Evolutionary conservation across 2,113 vertebrate species (phyloP).

Genomic region (Scomber scombrus): DNA sequence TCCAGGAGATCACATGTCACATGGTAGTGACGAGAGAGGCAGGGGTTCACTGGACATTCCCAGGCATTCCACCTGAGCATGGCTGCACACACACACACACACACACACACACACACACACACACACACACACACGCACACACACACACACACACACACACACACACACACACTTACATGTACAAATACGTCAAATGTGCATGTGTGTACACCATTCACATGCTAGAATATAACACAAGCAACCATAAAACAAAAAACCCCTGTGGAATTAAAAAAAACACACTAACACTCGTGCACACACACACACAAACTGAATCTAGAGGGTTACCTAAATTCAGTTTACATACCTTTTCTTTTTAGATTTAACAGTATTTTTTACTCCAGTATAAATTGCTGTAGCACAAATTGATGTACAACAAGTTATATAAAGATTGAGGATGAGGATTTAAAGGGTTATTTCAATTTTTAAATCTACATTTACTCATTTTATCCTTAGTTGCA

Average conservation of each 20-base stretch:
- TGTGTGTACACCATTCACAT: not conserved
- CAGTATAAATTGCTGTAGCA: too few relatives aligned
- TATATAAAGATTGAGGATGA: too few relatives aligned
- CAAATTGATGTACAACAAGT: too few relatives aligned
- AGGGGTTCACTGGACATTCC: conserved; percentile 65
- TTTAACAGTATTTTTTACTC: too few relatives aligned
- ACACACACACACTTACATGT: not conserved
- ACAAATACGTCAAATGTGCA: not conserved
- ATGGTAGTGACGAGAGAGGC: conserved; percentile 74
- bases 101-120: conserved; percentile 24
- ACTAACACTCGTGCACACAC: not conserved
- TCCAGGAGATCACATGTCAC: conserved; percentile 84
- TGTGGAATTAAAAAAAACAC: not conserved
- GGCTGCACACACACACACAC: conserved; percentile 14
- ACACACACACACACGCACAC: not conserved
- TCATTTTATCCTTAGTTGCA: not conserved
- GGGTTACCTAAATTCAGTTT: not conserved
- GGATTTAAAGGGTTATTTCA: not conserved
- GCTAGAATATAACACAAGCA: not conserved
- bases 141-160: not conserved
- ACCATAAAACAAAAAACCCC: not conserved
- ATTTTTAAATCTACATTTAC: not conserved
- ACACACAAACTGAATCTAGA: not conserved
- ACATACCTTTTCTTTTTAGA: not conserved
- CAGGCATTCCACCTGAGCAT: conserved; percentile 68